Evolutionary conservation across 2,797 vertebrate species (phyloP).

Genomic region (Buceros bicornis): DNA sequence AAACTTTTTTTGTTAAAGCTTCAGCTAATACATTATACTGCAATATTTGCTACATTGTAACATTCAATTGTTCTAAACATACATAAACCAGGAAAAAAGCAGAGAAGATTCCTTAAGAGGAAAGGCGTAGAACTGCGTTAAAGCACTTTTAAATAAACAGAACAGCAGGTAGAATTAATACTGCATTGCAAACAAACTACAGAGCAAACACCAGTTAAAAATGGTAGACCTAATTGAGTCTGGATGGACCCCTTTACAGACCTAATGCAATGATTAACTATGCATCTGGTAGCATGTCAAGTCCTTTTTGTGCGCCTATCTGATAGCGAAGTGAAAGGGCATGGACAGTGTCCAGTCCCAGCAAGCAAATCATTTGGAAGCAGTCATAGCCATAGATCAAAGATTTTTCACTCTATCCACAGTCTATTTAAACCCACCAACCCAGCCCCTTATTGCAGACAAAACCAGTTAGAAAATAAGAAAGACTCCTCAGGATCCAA

Average conservation of each 20-base stretch:
- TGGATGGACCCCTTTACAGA: slow-evolving; percentile 65
- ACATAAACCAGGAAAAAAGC: background rate
- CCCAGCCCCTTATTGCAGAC: slow-evolving; percentile 75
- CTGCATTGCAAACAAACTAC: slow-evolving; percentile 33
- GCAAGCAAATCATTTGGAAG: slow-evolving; percentile 90
- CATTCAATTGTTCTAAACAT: background rate
- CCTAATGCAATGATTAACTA: slow-evolving; percentile 83
- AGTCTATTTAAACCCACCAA: slow-evolving; percentile 81
- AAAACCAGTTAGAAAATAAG: slow-evolving; percentile 85
- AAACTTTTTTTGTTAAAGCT: background rate
- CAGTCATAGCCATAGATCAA: slow-evolving; percentile 91
- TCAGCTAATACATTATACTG: background rate
- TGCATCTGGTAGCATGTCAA: slow-evolving; percentile 84
- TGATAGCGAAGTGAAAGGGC: slow-evolving; percentile 84
- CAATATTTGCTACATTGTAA: background rate
- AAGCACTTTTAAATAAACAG: slow-evolving; percentile 4
- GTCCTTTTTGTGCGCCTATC: slow-evolving; percentile 84
- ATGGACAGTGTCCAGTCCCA: slow-evolving; percentile 89
- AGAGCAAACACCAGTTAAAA: slow-evolving; percentile 65
- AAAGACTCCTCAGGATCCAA: slow-evolving; percentile 85
- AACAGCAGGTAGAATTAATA: slow-evolving; percentile 41
- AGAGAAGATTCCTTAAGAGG: background rate
- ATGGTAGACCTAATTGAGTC: slow-evolving; percentile 68
- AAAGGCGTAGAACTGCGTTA: background rate
- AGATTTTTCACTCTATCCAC: slow-evolving; percentile 85